Evolutionary conservation across 2,888 invertebrate species (phyloP), one percentile per base, ranked within the genome.

Genomic region (Himalopsyche anomala): DNA sequence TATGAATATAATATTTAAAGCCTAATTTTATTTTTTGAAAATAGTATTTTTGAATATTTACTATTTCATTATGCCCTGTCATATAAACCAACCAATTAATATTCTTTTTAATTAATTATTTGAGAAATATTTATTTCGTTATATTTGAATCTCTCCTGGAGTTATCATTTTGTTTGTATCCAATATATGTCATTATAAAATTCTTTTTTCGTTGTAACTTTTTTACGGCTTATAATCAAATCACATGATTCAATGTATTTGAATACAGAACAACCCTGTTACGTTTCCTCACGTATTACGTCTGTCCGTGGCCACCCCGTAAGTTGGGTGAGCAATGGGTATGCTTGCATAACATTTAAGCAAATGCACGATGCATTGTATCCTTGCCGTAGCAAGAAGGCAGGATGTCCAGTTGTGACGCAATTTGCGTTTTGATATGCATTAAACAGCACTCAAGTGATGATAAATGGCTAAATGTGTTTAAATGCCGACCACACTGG

Each of bases 401-500:
- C 86, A 62, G 83, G 84, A 82, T 82, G 87, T 83, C 87, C 85
- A 82, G 83, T 82, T 80, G 86, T 86, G 86, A 86, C 83, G 86
- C 86, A 87, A 87, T 87, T 87, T 86, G 87, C 87, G 86, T 80
- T 87, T 86, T 86, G 87, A 87, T 87, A 86, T 86, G 87, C 86
- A 86, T 86, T 87, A 85, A 84, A 74, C 83, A 56, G 82, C 87
- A 82, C 62, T 42, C 62, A 55, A 55, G 82, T 80, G 54, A 79
- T 86, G 86, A 86, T 86, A 86, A 86, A 86, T 86, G 84, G 86
- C 82, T 86, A 83, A 86, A 84, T 82, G 84, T 82, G 84, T 55
- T 82, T 82, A 82, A 85, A 79, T 80, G 82, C 80, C 85, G 54
- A 69, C 81, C 51, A 69, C 38, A 45, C 17, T 28, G 38, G 42